These are phyloP conservation scores for Anoplius nigerrimus DNA, from an alignment of 2,888 invertebrate genomes.

Conservation along the genomic window DNA sequence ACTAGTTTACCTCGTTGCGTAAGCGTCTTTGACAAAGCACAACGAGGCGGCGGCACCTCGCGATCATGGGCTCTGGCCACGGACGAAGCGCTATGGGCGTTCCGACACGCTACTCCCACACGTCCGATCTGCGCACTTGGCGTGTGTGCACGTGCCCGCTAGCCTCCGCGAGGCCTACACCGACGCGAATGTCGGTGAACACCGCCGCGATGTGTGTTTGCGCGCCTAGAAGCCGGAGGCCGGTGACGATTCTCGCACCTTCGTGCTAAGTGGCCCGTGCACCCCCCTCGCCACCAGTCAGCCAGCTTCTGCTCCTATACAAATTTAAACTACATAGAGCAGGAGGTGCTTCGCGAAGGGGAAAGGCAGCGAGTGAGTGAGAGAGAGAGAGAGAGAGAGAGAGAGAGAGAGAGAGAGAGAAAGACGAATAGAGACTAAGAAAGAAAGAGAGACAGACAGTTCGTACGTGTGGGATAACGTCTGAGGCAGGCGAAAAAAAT, in stretches of 20 bases:
- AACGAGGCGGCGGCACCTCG: conserved; percentile 42
- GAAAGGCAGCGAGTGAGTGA: conserved; percentile 1
- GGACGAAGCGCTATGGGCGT: conserved; percentile 5
- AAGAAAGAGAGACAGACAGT: too few species aligned
- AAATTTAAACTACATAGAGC: conserved; percentile 71
- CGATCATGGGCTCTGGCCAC: conserved; percentile 30
- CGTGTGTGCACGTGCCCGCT: neutral
- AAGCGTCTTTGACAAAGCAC: conserved; percentile 56
- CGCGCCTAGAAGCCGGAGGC: conserved; percentile 72
- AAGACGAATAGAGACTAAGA: conserved; percentile 4
- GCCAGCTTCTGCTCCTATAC: conserved; percentile 73
- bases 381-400: conserved; percentile 31
- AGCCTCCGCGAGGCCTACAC: neutral
- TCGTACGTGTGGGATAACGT: conserved; percentile 3
- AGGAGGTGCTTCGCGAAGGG: conserved; percentile 14
- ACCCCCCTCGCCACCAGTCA: conserved; percentile 65
- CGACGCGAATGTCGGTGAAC: neutral
- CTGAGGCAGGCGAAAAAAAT: conserved; percentile 24
- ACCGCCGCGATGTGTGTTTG: conserved; percentile 53
- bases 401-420: neutral
- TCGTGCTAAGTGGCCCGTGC: conserved; percentile 72
- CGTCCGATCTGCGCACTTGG: neutral
- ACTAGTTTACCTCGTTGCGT: conserved; percentile 58
- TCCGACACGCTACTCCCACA: conserved; percentile 27
- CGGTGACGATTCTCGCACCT: conserved; percentile 75